These are phyloP conservation scores for Drosophila eugracilis DNA, from an alignment of 1,140 invertebrate species.

Conservation along the genomic window DNA sequence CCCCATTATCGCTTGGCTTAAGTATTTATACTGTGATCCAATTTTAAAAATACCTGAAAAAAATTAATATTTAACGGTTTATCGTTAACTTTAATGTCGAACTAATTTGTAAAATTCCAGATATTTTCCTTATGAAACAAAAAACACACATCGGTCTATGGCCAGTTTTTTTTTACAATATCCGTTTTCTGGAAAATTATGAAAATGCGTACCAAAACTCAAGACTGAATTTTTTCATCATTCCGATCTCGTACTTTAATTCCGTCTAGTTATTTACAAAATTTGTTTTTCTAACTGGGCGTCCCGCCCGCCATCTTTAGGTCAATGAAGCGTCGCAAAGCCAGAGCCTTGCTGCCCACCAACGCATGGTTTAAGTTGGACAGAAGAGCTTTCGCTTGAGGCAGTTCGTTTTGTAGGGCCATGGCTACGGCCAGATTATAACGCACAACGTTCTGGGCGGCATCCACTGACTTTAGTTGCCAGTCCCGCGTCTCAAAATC, in stretches of 20 bases:
- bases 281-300: slow-evolving; percentile 67
- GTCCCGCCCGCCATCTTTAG: slow-evolving; percentile 31
- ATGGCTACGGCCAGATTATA: slow-evolving; percentile 93
- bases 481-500: slow-evolving; percentile 86
- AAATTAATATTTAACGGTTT: not conserved
- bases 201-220: not conserved
- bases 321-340: slow-evolving; percentile 90
- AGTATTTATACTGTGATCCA: too few species aligned
- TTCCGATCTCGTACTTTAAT: slow-evolving; percentile 27
- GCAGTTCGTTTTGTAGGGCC: slow-evolving; percentile 90
- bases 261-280: slow-evolving; percentile 71
- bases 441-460: slow-evolving; percentile 89
- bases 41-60: not conserved
- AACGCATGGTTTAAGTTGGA: slow-evolving; percentile 88
- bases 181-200: not conserved
- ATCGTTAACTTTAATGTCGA: not conserved
- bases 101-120: not conserved
- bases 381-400: slow-evolving; percentile 90
- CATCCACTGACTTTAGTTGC: slow-evolving; percentile 89
- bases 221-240: not conserved
- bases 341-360: slow-evolving; percentile 87
- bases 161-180: too few species aligned
- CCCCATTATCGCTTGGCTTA: too few species aligned
- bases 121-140: too few species aligned
- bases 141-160: too few species aligned